Evolutionary conservation across 2,797 vertebrate genomes (phyloP).

Genomic region (Leptoclinus maculatus): DNA sequence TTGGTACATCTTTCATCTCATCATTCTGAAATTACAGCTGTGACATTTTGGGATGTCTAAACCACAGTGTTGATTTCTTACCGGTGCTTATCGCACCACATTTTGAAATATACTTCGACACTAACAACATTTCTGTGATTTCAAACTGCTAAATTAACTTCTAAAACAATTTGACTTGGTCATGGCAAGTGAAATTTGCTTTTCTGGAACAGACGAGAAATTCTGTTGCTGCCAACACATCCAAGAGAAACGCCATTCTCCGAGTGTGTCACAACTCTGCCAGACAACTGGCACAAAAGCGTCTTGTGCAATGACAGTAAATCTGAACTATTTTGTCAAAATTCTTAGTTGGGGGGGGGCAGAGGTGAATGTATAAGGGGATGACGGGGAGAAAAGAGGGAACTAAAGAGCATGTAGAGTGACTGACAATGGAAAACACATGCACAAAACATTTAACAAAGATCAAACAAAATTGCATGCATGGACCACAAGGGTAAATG

Average conservation of each 20-base stretch:
- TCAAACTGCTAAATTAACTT: too few species aligned
- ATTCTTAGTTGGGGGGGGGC: conserved; percentile 19
- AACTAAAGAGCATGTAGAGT: conserved; percentile 55
- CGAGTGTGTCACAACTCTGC: conserved; percentile 1
- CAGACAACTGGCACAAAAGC: conserved; percentile 20
- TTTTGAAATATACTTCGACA: not conserved
- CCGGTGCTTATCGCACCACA: too few species aligned
- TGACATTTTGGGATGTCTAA: conserved; percentile 10
- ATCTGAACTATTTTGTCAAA: conserved; percentile 1
- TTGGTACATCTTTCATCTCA: not conserved
- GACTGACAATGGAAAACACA: conserved; percentile 62
- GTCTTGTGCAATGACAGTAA: conserved; percentile 8
- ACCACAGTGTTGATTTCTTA: not conserved
- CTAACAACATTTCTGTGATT: not conserved
- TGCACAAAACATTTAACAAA: conserved; percentile 56
- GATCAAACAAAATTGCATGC: conserved; percentile 53
- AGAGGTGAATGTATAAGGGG: conserved; percentile 40
- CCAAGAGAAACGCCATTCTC: not conserved
- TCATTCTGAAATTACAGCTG: not conserved
- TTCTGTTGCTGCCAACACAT: not conserved
- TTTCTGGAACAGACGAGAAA: conserved; percentile 9
- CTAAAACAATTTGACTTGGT: not conserved
- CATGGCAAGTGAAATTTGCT: not conserved
- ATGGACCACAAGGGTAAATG: conserved; percentile 26
- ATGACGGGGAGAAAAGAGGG: conserved; percentile 45